Base-by-base conservation (phyloP, 1,140 invertebrate species). In the Drosophila ananassae region DNA sequence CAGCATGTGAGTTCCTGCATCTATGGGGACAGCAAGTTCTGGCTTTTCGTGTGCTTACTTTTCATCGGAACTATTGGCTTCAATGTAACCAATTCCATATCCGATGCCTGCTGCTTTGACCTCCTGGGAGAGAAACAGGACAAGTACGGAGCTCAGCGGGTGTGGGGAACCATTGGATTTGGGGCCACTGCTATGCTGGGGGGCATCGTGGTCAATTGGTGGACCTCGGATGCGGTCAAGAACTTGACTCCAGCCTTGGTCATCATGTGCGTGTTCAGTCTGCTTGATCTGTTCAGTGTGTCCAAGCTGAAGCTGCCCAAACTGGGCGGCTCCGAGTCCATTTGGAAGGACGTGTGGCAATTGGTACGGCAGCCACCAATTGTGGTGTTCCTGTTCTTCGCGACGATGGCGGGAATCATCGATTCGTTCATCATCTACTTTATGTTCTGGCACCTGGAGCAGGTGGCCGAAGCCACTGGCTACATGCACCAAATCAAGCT, bases 81-180 rank as follows among this genome's bases (percentile, higher is more conserved):
- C 79, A 96, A 96, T 89, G 95, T 97, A 1, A 93, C 93, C 17
- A 96, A 96, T 77, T 95, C 94, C 55, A 95, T 96, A 25, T 95
- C 95, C 34, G 96, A 97, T 92, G 95, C 96, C 22, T 95, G 96
- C 54, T 96, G 96, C 91, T 97, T 96, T 82, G 96, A 96, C 92
- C 92, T 96, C 41, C 93, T 97, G 44, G 96, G 96, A 95, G 92
- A 93, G 10, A 77, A 87, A 9, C 76, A 95, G 60, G 94, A 94
- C 79, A 94, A 94, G 44, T 97, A 96, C 79, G 96, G 96, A 1
- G 93, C 94, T 13, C 96, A 97, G 87, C 92, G 96, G 44, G 95
- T 96, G 1, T 96, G 95, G 95, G 96, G 96, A 28, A 96, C 96
- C 0, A 94, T 95, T 32, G 96, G 96, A 13, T 97, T 96, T 81